These are phyloP conservation scores for Dusona sp. DNA, from an alignment of 2,888 invertebrate genomes.

Conservation along the genomic window DNA sequence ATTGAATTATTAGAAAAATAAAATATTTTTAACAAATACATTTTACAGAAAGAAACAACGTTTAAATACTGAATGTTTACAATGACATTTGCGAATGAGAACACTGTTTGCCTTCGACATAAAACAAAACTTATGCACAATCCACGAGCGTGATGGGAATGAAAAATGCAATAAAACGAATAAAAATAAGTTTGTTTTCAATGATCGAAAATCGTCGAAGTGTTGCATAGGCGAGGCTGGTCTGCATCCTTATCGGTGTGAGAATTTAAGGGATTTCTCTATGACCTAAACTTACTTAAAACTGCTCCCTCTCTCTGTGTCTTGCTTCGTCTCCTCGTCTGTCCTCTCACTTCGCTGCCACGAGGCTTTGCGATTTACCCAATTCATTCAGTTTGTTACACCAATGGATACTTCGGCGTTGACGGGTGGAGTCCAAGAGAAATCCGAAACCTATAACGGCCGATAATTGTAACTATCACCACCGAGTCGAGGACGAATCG, in stretches of 20 bases:
- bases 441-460: constrained; percentile 59
- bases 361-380: constrained; percentile 39
- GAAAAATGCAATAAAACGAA: no score
- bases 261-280: constrained; percentile 44
- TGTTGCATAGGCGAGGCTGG: not conserved
- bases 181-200: no score
- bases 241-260: not conserved
- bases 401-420: constrained; percentile 21
- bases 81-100: no score
- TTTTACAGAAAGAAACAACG: no score
- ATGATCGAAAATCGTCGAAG: no score
- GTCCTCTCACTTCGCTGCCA: constrained; percentile 10
- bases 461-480: constrained; percentile 60
- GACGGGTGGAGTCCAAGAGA: constrained; percentile 18
- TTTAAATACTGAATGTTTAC: no score
- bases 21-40: no score
- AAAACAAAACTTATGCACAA: no score
- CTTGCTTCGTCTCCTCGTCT: not conserved
- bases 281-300: constrained; percentile 10
- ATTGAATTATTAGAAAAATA: not conserved
- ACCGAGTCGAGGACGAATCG: constrained; percentile 37
- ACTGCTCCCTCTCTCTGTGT: not conserved
- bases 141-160: no score
- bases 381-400: constrained; percentile 38
- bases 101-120: no score